Base-by-base conservation (phyloP, 2,797 vertebrate genomes). In the Lycodopsis pacificus region DNA sequence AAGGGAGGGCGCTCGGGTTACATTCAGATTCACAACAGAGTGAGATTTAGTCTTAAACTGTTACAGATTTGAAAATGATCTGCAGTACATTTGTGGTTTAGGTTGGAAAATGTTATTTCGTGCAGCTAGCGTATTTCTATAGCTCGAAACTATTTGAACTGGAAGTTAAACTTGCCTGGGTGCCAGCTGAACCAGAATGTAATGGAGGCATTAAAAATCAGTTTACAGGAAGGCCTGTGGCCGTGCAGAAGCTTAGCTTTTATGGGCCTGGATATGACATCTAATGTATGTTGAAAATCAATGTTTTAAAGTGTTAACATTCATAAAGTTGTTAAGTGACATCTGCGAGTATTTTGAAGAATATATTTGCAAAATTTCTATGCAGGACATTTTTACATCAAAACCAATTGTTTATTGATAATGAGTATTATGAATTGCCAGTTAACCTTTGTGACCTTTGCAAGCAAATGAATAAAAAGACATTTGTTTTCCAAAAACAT, bases 401-500 rank as follows among this genome's bases (percentile, higher is more conserved):
- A 72, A 73, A 66, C 56, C 27, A 54, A 54, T 19, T 5, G 4
- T 67, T 27, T 12, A 20, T 40, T 72, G 54, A 63, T 57, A 27
- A 27, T 27, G 38, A 65, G n/a, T 71, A 54, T 71, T 71, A 44
- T 72, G 25, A 89, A n/a, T 48, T 89, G 77, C 82, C 84, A 84
- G 81, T 86, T 48, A 13, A 19, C 38, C 75, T 71, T 77, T 83
- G 22, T 88, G 67, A 86, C 56, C 17, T 80, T 25, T 69, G 54
- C 22, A 76, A 81, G 3, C n/a, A 82, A 83, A 76, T 57, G 0
- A 86, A 88, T 80, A 68, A 79, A 63, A 59, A 54, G 4, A 53
- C n/a, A 46, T 46, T 67, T 61, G n/a, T 73, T 59, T 81, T 72
- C 12, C 58, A 57, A 71, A 51, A 65, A 54, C 10, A 0, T 54